Base-by-base conservation (phyloP, 1,140 invertebrate genomes). In the Bicyclus anynana region DNA sequence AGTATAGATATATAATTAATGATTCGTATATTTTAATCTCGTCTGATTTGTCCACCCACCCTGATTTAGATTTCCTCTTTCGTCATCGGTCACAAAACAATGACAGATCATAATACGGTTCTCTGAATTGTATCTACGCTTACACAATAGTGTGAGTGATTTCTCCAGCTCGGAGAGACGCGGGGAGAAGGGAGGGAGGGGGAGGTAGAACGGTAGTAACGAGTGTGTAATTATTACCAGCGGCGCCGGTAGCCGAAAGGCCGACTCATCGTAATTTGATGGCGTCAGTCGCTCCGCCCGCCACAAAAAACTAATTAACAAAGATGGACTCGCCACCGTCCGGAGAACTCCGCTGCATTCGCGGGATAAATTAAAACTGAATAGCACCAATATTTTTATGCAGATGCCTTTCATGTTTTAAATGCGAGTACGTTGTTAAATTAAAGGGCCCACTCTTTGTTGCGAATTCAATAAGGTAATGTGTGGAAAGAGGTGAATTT, bases 241-340 rank as follows among this genome's bases (percentile, higher is more conserved):
- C 77, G 77, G 69, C 75, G 80, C 78, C 84, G 82, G 84, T 84
- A 84, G 84, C 80, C 77, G 78, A 83, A 83, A 77, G 74, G 74
- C 79, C 80, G 76, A 87, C 82, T 87, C 84, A 85, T 87, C 82
- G 80, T 87, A 87, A 87, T 85, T 87, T 87, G 84, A 85, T 83
- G 84, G 81, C 84, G 81, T 83, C 81, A 71, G 74, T 62, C 69
- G 78, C 48, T 74, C 74, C 73, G 69, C 77, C 80, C 76, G 64
- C 52, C 60, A 85, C 77, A 87, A 85, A 87, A 85, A 87, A 87
- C 84, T 87, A 87, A 87, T 87, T 87, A 87, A 87, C 82, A 76
- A 70, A 78, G 77, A 79, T 72, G 80, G 67, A 77, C 59, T 65
- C 53, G 54, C 49, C 51, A 56, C 51, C 17, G 38, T 10, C 5